Base-by-base conservation (phyloP, 2,888 invertebrate species). In the Melanotus villosus region DNA sequence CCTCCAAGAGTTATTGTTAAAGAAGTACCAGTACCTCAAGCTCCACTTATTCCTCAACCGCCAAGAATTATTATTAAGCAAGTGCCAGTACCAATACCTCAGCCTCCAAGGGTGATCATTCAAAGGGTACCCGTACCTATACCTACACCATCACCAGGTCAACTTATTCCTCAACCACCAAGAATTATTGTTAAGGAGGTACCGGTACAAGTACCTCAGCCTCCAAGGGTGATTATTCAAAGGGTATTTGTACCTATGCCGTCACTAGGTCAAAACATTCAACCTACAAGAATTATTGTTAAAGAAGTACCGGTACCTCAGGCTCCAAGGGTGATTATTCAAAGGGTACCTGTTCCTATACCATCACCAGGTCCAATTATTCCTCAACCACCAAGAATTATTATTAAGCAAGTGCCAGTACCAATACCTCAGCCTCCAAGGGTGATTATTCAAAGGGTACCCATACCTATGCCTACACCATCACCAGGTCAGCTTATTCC, bases 371-470 rank as follows among this genome's bases (percentile, higher is more conserved):
- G 65, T 1, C 65, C 56, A 18, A 30, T 69, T 23, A 66, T 70
- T 23, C 18, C 30, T 6, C 60, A 54, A 54, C 52, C 54, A 1
- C 66, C 66, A n/a, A 36, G 30, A 30, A 30, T 66, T 23, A 19
- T 66, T 38, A 34, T 68, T n/a, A 68, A 68, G 34, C 14, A 50
- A 5, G 59, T 68, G 10, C 38, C 41, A n/a, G 58, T 68, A 26
- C 60, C 60, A 14, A 6, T 59, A 5, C 0, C 6, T 4, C 9
- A 60, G 7, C 30, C 19, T 21, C 52, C 60, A 19, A 34, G 23
- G 32, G 45, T 67, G n/a, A 16, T 67, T 9, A 9, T 62, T 9
- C 60, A 67, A 7, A 50, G 14, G 41, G 54, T 64, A 10, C 50
- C 58, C n/a, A 7, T 26, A 26, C 26, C 26, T 5, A 18, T 68